Percentiles rank a stretch among this genome's conserved stretches.
These are phyloP conservation scores for Ctenoplectra terminalis DNA, from an alignment of 1,140 invertebrate species.

Conservation along the genomic window DNA sequence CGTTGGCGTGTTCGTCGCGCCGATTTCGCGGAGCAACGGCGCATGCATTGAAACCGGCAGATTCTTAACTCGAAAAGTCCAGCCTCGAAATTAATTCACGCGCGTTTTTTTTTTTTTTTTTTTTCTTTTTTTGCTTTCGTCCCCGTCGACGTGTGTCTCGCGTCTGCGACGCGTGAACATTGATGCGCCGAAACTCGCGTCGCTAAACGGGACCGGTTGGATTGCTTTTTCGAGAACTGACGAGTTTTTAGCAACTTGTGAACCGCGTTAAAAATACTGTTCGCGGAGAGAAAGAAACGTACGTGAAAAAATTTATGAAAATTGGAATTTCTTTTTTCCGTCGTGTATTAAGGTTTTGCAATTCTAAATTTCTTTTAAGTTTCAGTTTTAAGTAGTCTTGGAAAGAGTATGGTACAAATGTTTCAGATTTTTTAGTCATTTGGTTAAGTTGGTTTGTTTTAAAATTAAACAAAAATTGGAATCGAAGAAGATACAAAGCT, in stretches of 20 bases:
- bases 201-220: not conserved
- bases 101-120: not conserved
- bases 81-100: not conserved
- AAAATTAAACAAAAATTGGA: no score
- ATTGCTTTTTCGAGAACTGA: no score
- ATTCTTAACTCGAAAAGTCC: conserved; percentile 1
- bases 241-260: not conserved
- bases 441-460: no score
- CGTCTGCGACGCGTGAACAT: conserved; percentile 3
- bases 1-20: conserved; percentile 16
- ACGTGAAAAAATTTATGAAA: not conserved
- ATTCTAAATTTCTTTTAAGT: no score
- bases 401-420: no score
- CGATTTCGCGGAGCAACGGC: conserved; percentile 36
- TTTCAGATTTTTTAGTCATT: no score
- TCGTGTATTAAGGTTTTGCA: no score
- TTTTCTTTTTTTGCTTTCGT: not conserved
- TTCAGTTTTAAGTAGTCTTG: no score
- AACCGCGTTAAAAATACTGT: not conserved
- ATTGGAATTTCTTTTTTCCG: no score
- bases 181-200: not conserved
- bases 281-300: not conserved
- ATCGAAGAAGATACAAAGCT: no score
- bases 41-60: not conserved
- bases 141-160: not conserved